These are phyloP conservation scores for Geococcyx californianus DNA, from an alignment of 2,113 vertebrate species.

Conservation along the genomic window DNA sequence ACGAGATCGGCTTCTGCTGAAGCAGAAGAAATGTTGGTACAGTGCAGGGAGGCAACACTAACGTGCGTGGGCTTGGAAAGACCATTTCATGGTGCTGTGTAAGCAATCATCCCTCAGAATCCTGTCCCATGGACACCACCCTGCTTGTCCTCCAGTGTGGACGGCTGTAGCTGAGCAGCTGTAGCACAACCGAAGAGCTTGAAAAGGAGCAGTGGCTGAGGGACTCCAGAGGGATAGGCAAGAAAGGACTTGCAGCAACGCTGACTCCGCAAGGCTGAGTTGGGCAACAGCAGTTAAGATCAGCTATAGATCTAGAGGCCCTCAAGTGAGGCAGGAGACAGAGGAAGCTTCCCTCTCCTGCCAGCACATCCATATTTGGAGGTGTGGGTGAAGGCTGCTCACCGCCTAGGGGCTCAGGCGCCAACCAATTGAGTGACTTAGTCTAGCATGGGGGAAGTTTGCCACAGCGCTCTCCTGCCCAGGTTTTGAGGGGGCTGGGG, in stretches of 20 bases:
- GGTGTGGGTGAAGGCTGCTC: background rate
- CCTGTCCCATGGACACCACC: background rate
- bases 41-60: background rate
- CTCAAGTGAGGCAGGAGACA: constrained; percentile 45
- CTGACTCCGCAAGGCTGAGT: constrained; percentile 47
- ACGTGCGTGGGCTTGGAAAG: accelerated
- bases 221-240: constrained; percentile 25
- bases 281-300: constrained; percentile 57
- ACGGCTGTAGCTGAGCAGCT: background rate
- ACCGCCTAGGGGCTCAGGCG: background rate
- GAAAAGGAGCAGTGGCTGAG: background rate
- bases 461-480: background rate
- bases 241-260: constrained; percentile 49
- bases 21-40: background rate
- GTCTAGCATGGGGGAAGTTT: background rate
- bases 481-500: background rate
- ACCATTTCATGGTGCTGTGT: background rate
- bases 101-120: background rate
- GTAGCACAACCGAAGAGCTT: accelerated
- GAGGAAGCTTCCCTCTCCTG: constrained; percentile 11
- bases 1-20: background rate
- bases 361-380: constrained; percentile 50
- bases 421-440: background rate
- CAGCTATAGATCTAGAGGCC: constrained; percentile 61
- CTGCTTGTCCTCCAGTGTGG: background rate